Evolutionary conservation across 2,888 invertebrate species (phyloP), one percentile per base, ranked within the genome.

Genomic region (Sarcophaga subvicina): DNA sequence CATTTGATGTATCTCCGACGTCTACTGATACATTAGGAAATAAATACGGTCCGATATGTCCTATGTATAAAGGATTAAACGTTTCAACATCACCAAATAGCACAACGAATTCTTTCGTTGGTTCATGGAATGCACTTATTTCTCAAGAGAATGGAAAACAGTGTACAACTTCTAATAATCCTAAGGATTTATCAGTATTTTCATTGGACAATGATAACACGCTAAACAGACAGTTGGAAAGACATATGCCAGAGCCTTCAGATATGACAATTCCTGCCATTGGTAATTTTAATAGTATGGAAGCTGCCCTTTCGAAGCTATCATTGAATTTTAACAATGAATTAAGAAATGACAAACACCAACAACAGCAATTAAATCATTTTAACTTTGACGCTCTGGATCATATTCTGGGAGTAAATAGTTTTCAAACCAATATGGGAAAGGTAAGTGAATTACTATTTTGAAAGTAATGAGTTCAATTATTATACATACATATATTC

Each of bases 1-100:
- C 96, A 25, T 96, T 95, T 91, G 96, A 96, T 90, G 94, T 95
- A 64, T 95, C 95, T 54, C 93, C 95, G 47, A 93, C 95, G 59
- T 88, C 90, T 22, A 81, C 88, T 0, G 72, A 85, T n/a, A 80
- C 90, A 1, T 83, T 90, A 66, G 95, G 95, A 49, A 96, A 95
- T 89, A 96, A 95, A 91, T 96, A 95, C 90, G 96, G 96, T 14
- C 96, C 96, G 11, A 96, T 96, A 88, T 96, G 96, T 77, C 93
- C 93, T n/a, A 93, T 93, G 89, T 91, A 90, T 80, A 90, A 90
- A 88, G 90, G 89, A 8, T 88, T 88, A 59, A 88, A 77, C 49
- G 76, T 73, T 10, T 73, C 88, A 14, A 69, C 84, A 54, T 66
- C 79, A 4, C 80, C 83, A 22, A 78, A 66, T 75, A 78, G 88